A percentile compares a stretch with the other conserved stretches of the same genome.
Evolutionary conservation across 92 coral and sea anemone genomes (phyloP).

Genomic region (Ricordea florida): DNA sequence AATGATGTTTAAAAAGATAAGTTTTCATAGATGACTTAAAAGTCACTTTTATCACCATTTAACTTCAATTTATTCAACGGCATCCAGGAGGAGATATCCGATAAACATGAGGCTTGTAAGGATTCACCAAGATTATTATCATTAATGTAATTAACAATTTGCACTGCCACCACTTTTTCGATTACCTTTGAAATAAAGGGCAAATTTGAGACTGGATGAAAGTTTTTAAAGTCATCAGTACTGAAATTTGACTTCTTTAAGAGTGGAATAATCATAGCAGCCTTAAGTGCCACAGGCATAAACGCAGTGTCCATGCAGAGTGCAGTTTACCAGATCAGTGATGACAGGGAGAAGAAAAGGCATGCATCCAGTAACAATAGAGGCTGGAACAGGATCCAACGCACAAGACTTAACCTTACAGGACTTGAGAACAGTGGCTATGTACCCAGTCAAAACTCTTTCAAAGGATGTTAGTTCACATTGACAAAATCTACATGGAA

Average conservation of each 20-base stretch:
- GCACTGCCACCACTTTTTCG: not conserved
- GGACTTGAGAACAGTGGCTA: no score
- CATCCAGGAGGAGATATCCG: not conserved
- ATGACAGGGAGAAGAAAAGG: not conserved
- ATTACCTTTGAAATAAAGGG: slow-evolving; percentile 13
- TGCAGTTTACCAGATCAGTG: not conserved
- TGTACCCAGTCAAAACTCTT: no score
- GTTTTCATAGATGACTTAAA: no score
- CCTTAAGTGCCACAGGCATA: not conserved
- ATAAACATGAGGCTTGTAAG: not conserved
- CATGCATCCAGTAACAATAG: not conserved
- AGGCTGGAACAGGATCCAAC: slow-evolving; percentile 22
- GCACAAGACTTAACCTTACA: not conserved
- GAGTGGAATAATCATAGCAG: no score
- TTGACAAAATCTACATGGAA: no score
- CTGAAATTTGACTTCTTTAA: no score
- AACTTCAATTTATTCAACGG: slow-evolving; percentile 7
- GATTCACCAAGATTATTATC: not conserved
- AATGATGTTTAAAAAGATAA: no score
- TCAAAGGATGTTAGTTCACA: no score
- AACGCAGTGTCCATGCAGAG: not conserved
- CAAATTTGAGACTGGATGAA: not conserved
- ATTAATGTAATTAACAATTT: not conserved
- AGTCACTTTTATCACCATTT: not conserved
- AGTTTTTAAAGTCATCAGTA: not conserved